Base-by-base conservation (phyloP, 2,113 vertebrate genomes). In the Anguilla rostrata region DNA sequence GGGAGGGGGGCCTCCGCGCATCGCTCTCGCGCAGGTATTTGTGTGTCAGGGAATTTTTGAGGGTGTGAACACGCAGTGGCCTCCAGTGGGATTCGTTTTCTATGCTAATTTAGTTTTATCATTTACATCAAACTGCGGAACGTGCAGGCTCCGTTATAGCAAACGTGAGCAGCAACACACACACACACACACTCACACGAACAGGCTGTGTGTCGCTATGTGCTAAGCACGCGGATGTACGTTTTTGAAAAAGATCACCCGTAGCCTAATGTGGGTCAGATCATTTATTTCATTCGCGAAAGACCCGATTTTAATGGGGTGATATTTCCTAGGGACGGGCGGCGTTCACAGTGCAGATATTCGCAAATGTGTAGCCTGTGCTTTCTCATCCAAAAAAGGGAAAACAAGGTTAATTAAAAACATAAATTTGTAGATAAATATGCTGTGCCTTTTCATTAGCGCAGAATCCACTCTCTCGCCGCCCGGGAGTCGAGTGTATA, bases 1-100 rank as follows among this genome's bases (percentile, higher is more conserved):
- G 60, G 86, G 79, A 41, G 87, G 82, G 88, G 83, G 89, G 87
- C 88, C 75, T 71, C 57, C 57, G 78, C 85, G 20, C 26, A 18
- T 39, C 18, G 15, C 66, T 80, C 49, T 34, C 66, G 11, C 46
- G 40, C 84, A 66, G 22, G 22, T 66, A 26, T 60, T 60, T 66
- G 60, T 66, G 60, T 9, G 22, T 66, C 18, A 66, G 18, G 60
- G 18, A 5, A 2, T 66, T 66, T 66, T 66, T 26, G 22, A 66
- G 60, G 18, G 22, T 66, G 20, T 66, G 26, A 66, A 66, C 60
- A 66, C 8, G 18, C 22, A 5, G 22, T 26, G 60, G 2, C 22
- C 3, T 66, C 5, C 20, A 6, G 18, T 22, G 60, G 22, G 60
- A 66, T 22, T 3, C 8, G 60, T 66, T 66, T 60, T 60, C 56